Evolutionary conservation across 1,140 invertebrate genomes (phyloP).

Genomic region (Rhynchophorus ferrugineus): DNA sequence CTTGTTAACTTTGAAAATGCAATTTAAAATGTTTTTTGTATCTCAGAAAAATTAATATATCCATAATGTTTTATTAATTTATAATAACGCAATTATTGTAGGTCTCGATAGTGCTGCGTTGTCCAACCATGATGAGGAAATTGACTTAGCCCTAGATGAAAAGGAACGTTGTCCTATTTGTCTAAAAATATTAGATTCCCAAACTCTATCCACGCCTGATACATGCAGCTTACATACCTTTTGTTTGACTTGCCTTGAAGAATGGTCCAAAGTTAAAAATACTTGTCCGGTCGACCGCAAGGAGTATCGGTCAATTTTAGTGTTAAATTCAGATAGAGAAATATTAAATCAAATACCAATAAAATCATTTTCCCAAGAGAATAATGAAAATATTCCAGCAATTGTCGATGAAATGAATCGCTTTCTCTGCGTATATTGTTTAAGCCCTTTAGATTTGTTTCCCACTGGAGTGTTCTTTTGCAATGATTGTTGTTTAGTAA

Average conservation of each 20-base stretch:
- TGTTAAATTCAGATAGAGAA: slow-evolving; percentile 58
- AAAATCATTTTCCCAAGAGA: background rate
- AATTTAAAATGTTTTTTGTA: too few relatives aligned
- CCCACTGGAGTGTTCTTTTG: slow-evolving; percentile 35
- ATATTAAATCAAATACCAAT: slow-evolving; percentile 51
- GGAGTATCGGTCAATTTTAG: slow-evolving; percentile 57
- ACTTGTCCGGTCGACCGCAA: slow-evolving; percentile 90
- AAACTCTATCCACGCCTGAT: slow-evolving; percentile 75
- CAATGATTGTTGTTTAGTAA: too few relatives aligned
- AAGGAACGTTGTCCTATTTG: slow-evolving; percentile 81
- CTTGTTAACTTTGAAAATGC: too few relatives aligned
- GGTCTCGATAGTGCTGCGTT: too few relatives aligned
- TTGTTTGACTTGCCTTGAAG: slow-evolving; percentile 78
- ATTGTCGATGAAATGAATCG: too few relatives aligned
- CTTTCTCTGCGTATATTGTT: too few relatives aligned
- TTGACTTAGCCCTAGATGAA: slow-evolving; percentile 58
- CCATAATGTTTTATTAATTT: too few relatives aligned
- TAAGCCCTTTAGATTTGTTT: slow-evolving; percentile 35
- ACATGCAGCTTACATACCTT: slow-evolving; percentile 76
- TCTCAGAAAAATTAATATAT: background rate
- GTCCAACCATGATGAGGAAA: background rate
- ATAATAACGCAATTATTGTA: too few relatives aligned
- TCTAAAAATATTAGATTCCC: slow-evolving; percentile 57
- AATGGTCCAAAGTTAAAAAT: slow-evolving; percentile 89
- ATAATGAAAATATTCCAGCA: too few relatives aligned